Conservation (phyloP, 2,888 invertebrate species). For the Amphipyra tragopoginis region DNA sequence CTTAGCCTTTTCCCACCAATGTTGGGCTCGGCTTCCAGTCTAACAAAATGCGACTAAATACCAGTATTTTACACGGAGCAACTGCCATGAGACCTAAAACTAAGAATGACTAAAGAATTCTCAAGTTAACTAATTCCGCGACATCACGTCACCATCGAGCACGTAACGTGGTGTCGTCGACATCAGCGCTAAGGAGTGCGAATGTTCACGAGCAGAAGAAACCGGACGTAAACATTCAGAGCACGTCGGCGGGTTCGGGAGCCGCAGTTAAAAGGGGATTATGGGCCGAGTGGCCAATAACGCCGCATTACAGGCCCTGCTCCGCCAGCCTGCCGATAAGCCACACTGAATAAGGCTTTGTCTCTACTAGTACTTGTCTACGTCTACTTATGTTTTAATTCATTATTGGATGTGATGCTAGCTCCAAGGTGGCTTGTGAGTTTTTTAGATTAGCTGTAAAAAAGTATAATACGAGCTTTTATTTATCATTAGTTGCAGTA, state of each 20-base stretch:
- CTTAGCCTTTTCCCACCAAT: too few species aligned
- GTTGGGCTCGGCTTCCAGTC: too few species aligned
- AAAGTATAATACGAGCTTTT: background rate
- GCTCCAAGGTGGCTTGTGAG: background rate
- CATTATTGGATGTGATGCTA: constrained; percentile 4
- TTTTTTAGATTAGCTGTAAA: background rate
- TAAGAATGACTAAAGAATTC: constrained; percentile 4
- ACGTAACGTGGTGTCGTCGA: constrained; percentile 65
- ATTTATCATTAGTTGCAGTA: too few species aligned
- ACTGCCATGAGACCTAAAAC: too few species aligned
- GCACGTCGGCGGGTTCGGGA: constrained; percentile 79
- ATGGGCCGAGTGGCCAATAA: constrained; percentile 86
- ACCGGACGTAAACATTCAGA: constrained; percentile 74
- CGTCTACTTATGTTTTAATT: constrained; percentile 34
- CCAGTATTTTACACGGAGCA: too few species aligned
- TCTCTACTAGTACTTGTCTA: constrained; percentile 54
- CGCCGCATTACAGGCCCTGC: constrained; percentile 72
- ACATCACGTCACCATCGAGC: constrained; percentile 29
- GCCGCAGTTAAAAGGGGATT: constrained; percentile 88
- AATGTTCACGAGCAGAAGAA: constrained; percentile 80
- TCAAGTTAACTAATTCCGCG: constrained; percentile 23
- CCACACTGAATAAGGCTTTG: constrained; percentile 73
- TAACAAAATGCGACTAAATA: too few species aligned
- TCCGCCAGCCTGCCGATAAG: constrained; percentile 70
- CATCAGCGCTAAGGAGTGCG: constrained; percentile 77